A percentile compares a stretch with the other conserved stretches of the same genome.
These are phyloP conservation scores for Otocyon megalotis DNA, from an alignment of 2,113 vertebrate species.

Conservation along the genomic window DNA sequence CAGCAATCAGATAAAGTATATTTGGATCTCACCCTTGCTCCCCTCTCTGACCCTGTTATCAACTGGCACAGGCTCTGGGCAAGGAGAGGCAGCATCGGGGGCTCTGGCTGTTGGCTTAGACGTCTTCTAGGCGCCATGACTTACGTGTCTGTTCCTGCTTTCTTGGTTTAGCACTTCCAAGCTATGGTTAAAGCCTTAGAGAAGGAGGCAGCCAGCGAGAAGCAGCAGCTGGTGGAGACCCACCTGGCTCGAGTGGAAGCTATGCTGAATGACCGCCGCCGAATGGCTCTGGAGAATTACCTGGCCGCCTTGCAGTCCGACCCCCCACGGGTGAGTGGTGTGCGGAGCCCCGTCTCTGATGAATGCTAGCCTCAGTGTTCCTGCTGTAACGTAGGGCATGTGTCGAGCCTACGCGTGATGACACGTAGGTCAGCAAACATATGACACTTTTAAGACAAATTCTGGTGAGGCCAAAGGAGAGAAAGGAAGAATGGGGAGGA, in stretches of 20 bases:
- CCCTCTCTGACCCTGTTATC: background rate
- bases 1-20: background rate
- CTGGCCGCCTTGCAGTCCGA: slow-evolving; percentile 96
- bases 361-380: background rate
- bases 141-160: background rate
- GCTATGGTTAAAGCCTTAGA: slow-evolving; percentile 97
- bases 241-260: slow-evolving; percentile 98
- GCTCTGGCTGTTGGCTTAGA: background rate
- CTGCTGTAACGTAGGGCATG: background rate
- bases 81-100: background rate
- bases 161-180: slow-evolving; percentile 93
- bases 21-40: background rate
- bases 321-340: slow-evolving; percentile 90
- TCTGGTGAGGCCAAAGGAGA: background rate
- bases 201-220: slow-evolving; percentile 98
- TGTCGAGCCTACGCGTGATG: background rate
- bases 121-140: rapidly evolving
- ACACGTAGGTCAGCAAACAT: background rate
- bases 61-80: background rate
- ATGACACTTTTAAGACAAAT: background rate
- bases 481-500: background rate
- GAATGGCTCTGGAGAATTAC: slow-evolving; percentile 97
- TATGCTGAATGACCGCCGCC: slow-evolving; percentile 96
- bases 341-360: background rate
- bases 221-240: slow-evolving; percentile 98